These are phyloP conservation scores for Euphydryas editha DNA, from an alignment of 2,888 invertebrate species.

Conservation along the genomic window DNA sequence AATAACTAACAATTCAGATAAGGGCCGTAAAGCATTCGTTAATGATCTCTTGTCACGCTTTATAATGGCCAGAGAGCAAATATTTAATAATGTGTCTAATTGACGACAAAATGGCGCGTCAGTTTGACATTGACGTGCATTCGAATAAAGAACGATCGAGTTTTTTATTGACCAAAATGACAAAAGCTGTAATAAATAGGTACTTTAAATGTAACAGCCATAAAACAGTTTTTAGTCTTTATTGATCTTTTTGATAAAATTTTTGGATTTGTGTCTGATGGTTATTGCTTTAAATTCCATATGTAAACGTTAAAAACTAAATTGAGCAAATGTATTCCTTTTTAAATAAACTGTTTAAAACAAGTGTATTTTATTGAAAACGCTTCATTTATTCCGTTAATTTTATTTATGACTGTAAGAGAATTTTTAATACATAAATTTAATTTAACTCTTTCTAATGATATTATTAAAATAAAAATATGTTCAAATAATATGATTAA, in stretches of 20 bases:
- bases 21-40: constrained; percentile 33
- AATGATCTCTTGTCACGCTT: constrained; percentile 39
- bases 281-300: constrained; percentile 1
- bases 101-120: constrained; percentile 30
- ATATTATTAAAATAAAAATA: too few relatives aligned
- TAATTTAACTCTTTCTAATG: background rate
- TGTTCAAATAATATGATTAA: too few relatives aligned
- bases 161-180: constrained; percentile 6
- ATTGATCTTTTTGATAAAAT: background rate
- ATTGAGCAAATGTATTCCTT: background rate
- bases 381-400: too few relatives aligned
- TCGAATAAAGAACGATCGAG: constrained; percentile 11
- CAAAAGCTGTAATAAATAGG: constrained; percentile 5
- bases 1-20: constrained; percentile 34
- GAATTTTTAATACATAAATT: background rate
- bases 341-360: background rate
- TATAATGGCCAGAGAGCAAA: constrained; percentile 35
- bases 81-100: constrained; percentile 33
- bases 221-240: background rate
- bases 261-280: background rate
- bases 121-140: constrained; percentile 24
- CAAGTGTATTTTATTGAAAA: too few relatives aligned
- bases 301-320: background rate
- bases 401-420: background rate
- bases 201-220: background rate